These are phyloP conservation scores for Squalus acanthias DNA, from an alignment of 2,797 vertebrate genomes.

Conservation along the genomic window DNA sequence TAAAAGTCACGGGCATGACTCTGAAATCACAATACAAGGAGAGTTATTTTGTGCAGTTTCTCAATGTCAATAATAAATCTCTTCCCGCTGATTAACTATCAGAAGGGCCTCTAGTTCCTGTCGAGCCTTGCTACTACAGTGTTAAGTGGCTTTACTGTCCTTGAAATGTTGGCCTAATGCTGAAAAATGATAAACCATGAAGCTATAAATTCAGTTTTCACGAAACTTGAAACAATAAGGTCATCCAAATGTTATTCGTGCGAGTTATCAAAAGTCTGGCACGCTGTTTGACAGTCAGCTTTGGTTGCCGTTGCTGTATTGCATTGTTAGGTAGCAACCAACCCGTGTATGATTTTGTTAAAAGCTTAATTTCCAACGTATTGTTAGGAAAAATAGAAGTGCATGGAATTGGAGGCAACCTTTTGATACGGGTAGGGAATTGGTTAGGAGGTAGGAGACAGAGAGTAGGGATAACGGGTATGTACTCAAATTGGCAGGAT, in stretches of 20 bases:
- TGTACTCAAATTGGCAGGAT: neutral
- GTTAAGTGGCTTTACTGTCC: neutral
- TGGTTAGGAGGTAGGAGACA: neutral
- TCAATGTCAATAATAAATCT: neutral
- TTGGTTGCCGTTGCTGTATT: neutral
- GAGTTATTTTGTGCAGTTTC: neutral
- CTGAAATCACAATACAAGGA: neutral
- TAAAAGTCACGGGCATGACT: neutral
- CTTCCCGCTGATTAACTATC: neutral
- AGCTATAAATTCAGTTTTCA: conserved; percentile 1
- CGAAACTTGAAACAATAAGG: neutral
- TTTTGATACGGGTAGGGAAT: neutral
- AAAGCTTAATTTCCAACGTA: neutral
- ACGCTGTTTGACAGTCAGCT: neutral
- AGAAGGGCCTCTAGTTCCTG: neutral
- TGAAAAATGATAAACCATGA: neutral
- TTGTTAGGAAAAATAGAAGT: neutral
- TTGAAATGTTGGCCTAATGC: neutral
- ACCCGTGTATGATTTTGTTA: neutral
- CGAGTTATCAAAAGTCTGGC: conserved; percentile 14
- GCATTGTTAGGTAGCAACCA: neutral
- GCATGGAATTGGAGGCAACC: neutral
- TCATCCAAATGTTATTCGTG: neutral
- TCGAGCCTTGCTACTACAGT: neutral
- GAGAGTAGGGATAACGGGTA: neutral